Evolutionary conservation across 2,113 vertebrate species (phyloP).

Genomic region (Tricholaema leucomelas): DNA sequence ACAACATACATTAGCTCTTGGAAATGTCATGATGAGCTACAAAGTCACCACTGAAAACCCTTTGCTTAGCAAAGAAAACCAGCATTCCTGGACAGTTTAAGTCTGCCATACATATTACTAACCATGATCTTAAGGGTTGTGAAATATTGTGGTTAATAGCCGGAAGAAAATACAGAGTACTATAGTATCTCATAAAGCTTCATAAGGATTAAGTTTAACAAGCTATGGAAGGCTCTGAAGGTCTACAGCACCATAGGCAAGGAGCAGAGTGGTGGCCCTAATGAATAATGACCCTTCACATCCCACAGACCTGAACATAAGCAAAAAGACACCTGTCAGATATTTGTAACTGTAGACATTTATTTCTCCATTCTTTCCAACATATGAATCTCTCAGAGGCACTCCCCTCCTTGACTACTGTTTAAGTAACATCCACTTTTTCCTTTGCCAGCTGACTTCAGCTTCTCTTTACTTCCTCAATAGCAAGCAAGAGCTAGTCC

Average conservation of each 20-base stretch:
- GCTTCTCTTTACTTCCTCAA: not conserved
- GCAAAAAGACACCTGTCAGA: not conserved
- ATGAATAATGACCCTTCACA: fast-evolving
- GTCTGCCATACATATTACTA: not conserved
- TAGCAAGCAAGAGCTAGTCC: not conserved
- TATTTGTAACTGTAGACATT: not conserved
- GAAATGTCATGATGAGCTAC: not conserved
- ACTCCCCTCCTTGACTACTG: not conserved
- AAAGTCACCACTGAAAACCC: not conserved
- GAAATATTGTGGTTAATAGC: not conserved
- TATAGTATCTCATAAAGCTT: not conserved
- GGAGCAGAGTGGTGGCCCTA: not conserved
- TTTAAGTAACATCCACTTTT: not conserved
- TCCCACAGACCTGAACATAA: not conserved
- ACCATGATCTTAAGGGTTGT: not conserved
- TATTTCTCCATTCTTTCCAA: not conserved
- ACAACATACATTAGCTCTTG: not conserved
- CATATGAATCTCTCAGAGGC: not conserved
- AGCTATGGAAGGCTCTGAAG: not conserved
- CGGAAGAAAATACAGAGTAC: not conserved
- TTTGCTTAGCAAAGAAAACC: not conserved
- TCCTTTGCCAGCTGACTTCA: not conserved
- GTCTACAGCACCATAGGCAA: not conserved
- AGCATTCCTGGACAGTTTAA: not conserved
- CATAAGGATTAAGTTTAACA: not conserved